Evolutionary conservation across 2,888 invertebrate genomes (phyloP).

Genomic region (Parthenolecanium corni): DNA sequence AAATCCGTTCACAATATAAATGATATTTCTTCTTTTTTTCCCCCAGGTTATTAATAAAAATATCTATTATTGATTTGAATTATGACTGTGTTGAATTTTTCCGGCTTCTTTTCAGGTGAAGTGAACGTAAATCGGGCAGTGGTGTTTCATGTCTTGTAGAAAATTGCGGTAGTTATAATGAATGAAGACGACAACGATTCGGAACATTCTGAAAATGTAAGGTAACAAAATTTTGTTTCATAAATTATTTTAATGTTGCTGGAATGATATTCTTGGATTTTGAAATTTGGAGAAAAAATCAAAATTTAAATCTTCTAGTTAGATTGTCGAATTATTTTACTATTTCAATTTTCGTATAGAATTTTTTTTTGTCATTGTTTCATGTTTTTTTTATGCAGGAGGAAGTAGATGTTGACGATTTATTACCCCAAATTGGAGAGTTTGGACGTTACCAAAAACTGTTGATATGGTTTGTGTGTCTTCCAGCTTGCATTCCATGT

Average conservation of each 20-base stretch:
- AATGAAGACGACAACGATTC: conserved; percentile 5
- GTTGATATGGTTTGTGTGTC: conserved; percentile 70
- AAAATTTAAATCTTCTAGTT: too few relatives aligned
- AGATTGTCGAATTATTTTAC: too few relatives aligned
- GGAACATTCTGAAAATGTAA: conserved; percentile 13
- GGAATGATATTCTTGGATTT: too few relatives aligned
- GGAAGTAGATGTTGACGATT: conserved; percentile 68
- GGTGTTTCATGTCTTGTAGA: too few relatives aligned
- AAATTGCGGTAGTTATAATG: conserved; percentile 4
- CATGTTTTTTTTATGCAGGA: conserved; percentile 39
- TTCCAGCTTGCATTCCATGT: conserved; percentile 80
- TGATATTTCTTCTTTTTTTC: too few relatives aligned
- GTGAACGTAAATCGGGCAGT: too few relatives aligned
- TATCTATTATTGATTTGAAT: conserved; percentile 21
- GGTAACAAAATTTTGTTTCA: conserved; percentile 5
- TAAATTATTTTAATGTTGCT: neutral
- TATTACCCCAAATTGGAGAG: conserved; percentile 74
- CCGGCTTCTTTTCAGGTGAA: conserved; percentile 17
- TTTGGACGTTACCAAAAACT: conserved; percentile 81
- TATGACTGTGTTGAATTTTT: conserved; percentile 17
- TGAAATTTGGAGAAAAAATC: too few relatives aligned
- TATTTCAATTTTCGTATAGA: neutral
- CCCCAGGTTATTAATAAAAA: neutral
- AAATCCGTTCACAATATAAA: too few relatives aligned
- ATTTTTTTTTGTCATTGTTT: neutral